Conservation (phyloP, 2,113 vertebrate genomes). For the Salvator merianae region DNA sequence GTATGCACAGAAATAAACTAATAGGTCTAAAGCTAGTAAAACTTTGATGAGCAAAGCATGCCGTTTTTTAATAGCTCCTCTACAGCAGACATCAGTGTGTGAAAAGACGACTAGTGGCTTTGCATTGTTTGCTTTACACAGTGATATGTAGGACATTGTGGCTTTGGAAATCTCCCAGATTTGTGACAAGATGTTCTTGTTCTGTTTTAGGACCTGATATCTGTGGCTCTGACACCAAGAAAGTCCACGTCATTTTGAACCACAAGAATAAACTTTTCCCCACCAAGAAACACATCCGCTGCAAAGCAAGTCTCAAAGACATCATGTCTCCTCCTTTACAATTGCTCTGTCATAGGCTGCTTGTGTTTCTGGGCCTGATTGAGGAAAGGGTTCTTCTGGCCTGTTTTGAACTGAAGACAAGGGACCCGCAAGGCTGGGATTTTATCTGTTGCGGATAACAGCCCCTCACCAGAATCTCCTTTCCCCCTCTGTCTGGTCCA, state of each 20-base stretch:
- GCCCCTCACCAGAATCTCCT: background rate
- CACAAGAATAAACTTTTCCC: constrained; percentile 88
- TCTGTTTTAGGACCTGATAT: constrained; percentile 85
- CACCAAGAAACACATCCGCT: constrained; percentile 86
- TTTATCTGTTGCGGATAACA: background rate
- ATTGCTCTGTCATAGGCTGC: too few relatives aligned
- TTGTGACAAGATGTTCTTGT: background rate
- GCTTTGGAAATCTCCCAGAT: background rate
- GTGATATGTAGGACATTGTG: background rate
- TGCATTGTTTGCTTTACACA: background rate
- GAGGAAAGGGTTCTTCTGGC: too few relatives aligned
- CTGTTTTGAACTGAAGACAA: background rate
- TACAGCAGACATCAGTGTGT: background rate
- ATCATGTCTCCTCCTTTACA: background rate
- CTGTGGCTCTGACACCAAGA: constrained; percentile 89
- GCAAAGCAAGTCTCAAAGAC: constrained; percentile 77
- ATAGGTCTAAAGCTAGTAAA: background rate
- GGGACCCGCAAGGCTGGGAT: background rate
- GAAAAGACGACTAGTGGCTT: background rate
- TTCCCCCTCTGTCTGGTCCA: constrained; percentile 34
- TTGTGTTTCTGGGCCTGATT: background rate
- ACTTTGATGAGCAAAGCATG: background rate
- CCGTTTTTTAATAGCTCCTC: background rate
- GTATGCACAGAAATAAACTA: background rate
- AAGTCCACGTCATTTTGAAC: constrained; percentile 89